phyloP scores from a whole-genome alignment of 2,888 invertebrate genomes.

The Melinaea menophilus region DNA sequence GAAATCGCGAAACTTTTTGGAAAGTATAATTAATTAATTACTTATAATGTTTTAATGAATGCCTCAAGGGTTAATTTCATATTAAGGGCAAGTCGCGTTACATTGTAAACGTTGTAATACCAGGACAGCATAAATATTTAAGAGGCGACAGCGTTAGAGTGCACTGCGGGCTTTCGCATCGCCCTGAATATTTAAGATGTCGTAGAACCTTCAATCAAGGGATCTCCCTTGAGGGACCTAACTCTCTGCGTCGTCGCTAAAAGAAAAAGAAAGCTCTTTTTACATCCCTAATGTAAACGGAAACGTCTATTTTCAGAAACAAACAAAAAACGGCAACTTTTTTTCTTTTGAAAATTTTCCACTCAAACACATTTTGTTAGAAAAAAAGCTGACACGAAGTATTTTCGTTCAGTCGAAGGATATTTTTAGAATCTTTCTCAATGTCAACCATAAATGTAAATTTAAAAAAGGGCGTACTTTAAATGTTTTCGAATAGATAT shows the following conservation, averaged over 20 bases:
- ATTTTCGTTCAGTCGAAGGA: constrained; percentile 5
- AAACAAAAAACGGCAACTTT: constrained; percentile 16
- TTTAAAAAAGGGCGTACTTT: neutral
- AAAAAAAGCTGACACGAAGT: constrained; percentile 5
- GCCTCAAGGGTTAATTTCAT: neutral
- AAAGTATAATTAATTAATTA: constrained; percentile 1
- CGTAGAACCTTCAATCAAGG: constrained; percentile 35
- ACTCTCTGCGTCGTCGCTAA: constrained; percentile 19
- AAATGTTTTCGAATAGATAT: neutral
- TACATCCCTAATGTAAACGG: constrained; percentile 24
- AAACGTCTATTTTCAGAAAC: constrained; percentile 25
- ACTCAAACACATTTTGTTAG: constrained; percentile 10
- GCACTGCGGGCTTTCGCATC: constrained; percentile 16
- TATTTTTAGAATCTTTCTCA: neutral
- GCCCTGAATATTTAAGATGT: constrained; percentile 35
- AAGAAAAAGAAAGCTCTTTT: constrained; percentile 22
- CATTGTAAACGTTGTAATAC: constrained; percentile 17
- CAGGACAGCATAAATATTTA: constrained; percentile 23
- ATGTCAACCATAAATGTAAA: neutral
- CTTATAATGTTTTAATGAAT: neutral
- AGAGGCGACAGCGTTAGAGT: constrained; percentile 19
- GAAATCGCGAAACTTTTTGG: neutral
- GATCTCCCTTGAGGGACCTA: constrained; percentile 22
- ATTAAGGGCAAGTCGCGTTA: neutral
- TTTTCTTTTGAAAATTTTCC: constrained; percentile 14